A percentile compares a stretch with the other conserved stretches of the same genome.
phyloP scores from a whole-genome alignment of 2,888 invertebrate species.

The Melipona beecheii region DNA sequence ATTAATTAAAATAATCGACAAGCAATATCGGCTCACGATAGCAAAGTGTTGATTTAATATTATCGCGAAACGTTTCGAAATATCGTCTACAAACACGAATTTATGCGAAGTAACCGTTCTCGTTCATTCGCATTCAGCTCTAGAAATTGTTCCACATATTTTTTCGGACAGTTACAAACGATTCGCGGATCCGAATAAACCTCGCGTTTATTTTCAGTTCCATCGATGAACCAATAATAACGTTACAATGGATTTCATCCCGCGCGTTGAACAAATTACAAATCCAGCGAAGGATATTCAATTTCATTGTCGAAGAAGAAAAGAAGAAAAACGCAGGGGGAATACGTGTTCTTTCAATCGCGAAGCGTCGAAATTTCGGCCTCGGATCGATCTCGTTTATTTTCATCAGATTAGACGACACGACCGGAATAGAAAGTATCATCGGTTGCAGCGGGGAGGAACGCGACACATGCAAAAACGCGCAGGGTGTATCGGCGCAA shows the following conservation, averaged over 20 bases:
- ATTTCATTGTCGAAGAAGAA: background rate
- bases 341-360: background rate
- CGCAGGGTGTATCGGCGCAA: background rate
- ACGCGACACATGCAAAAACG: slow-evolving; percentile 34
- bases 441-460: background rate
- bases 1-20: background rate
- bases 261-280: no score
- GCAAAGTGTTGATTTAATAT: background rate
- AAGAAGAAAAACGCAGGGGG: background rate
- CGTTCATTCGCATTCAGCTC: background rate
- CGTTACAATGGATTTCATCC: no score
- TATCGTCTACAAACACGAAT: background rate
- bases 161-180: background rate
- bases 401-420: slow-evolving; percentile 19
- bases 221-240: no score
- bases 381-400: slow-evolving; percentile 28
- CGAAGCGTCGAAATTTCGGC: background rate
- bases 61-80: background rate
- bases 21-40: no score
- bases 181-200: no score
- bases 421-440: slow-evolving; percentile 21
- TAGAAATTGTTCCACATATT: background rate
- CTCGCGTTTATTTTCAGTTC: background rate
- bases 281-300: no score
- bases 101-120: background rate